phyloP scores from a whole-genome alignment of 2,888 invertebrate species.

The Troides oblongomaculatus region DNA sequence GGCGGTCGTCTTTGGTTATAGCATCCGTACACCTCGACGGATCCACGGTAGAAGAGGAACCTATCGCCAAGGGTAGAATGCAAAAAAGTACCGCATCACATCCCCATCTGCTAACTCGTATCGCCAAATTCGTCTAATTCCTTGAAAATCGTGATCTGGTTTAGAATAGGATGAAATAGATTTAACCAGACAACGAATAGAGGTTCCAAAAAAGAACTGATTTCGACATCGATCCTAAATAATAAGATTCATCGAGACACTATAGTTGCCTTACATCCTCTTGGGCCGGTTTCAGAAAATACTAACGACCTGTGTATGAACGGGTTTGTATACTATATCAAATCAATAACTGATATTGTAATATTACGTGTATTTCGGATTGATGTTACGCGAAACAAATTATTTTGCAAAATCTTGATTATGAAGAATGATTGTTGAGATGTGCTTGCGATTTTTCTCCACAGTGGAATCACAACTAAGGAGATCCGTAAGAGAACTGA shows the following conservation, averaged over 20 bases:
- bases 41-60: not conserved
- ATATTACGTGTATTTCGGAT: not conserved
- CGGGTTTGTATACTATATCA: constrained; percentile 17
- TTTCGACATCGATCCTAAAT: constrained; percentile 24
- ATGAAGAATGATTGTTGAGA: not conserved
- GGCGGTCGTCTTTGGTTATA: not conserved
- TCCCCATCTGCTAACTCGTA: not conserved
- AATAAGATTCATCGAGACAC: constrained; percentile 20
- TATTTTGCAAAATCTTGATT: not conserved
- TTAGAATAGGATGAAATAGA: no score
- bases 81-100: not conserved
- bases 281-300: constrained; percentile 24
- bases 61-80: not conserved
- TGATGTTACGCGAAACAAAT: not conserved
- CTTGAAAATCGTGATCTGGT: not conserved
- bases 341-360: not conserved
- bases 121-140: not conserved
- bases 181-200: no score
- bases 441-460: no score
- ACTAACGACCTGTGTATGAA: constrained; percentile 11
- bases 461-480: no score
- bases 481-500: no score
- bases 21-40: not conserved
- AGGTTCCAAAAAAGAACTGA: no score
- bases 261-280: constrained; percentile 10